phyloP scores from a whole-genome alignment of 1,140 invertebrate genomes.

The Protaetia brevitarsis region DNA sequence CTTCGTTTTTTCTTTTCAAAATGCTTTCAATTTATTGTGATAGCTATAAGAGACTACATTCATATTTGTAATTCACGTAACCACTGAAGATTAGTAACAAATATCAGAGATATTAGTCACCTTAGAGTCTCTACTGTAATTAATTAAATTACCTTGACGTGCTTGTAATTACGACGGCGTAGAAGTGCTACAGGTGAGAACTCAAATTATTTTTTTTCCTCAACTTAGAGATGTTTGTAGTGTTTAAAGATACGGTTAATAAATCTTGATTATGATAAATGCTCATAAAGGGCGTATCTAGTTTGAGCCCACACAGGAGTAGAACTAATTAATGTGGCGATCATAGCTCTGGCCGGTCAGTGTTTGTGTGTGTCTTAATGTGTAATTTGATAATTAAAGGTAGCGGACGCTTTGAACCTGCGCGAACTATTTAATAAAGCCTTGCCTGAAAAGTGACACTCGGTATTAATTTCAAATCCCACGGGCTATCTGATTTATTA shows the following conservation, averaged over 20 bases:
- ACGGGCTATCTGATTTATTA: constrained; percentile 26
- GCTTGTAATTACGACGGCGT: not conserved
- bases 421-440: constrained; percentile 33
- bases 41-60: too few relatives aligned
- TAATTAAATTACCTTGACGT: constrained; percentile 11
- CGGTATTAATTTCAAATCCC: constrained; percentile 36
- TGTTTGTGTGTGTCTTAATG: constrained; percentile 31
- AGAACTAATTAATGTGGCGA: constrained; percentile 34
- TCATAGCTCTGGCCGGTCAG: not conserved
- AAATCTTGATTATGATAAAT: constrained; percentile 37
- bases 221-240: not conserved
- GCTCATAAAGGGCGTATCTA: constrained; percentile 33
- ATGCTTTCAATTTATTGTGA: too few relatives aligned
- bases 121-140: not conserved
- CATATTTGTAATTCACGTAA: too few relatives aligned
- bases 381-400: constrained; percentile 40
- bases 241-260: constrained; percentile 26
- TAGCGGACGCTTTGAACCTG: constrained; percentile 32
- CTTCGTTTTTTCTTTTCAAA: too few relatives aligned
- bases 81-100: too few relatives aligned
- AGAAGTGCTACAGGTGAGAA: constrained; percentile 1
- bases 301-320: constrained; percentile 36
- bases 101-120: too few relatives aligned
- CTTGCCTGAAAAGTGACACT: constrained; percentile 32
- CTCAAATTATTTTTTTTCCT: not conserved